phyloP scores from a whole-genome alignment of 2,888 invertebrate genomes.

The Dermolepida albohirtum region DNA sequence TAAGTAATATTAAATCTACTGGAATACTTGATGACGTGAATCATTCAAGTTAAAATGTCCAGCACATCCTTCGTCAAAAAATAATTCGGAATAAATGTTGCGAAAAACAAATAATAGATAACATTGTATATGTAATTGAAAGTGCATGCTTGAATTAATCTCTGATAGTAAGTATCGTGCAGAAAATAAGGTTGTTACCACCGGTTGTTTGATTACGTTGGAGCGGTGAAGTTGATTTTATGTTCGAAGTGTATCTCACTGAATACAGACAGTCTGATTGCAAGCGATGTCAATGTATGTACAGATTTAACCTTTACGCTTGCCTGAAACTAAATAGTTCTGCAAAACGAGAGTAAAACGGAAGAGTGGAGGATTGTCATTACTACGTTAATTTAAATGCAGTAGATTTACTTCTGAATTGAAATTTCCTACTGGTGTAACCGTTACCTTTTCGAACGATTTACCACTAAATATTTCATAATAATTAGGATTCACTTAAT shows the following conservation, averaged over 20 bases:
- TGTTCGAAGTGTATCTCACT: constrained; percentile 22
- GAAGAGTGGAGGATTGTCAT: constrained; percentile 13
- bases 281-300: constrained; percentile 20
- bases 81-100: too few relatives aligned
- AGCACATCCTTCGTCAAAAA: too few relatives aligned
- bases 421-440: constrained; percentile 21
- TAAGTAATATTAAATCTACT: too few relatives aligned
- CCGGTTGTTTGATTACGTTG: constrained; percentile 22
- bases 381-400: constrained; percentile 33
- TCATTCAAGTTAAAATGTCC: too few relatives aligned
- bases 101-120: too few relatives aligned
- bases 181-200: constrained; percentile 16
- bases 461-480: constrained; percentile 7
- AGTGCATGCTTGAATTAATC: too few relatives aligned
- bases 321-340: constrained; percentile 18
- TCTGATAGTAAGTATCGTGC: not conserved
- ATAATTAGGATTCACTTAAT: constrained; percentile 15
- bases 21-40: too few relatives aligned
- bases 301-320: constrained; percentile 36
- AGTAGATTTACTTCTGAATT: constrained; percentile 24
- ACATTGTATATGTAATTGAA: too few relatives aligned
- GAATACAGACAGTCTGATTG: constrained; percentile 35
- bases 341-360: constrained; percentile 13
- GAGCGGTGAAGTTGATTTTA: constrained; percentile 19
- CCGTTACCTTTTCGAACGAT: constrained; percentile 10